Evolutionary conservation across 2,888 invertebrate species (phyloP), one percentile per base, ranked within the genome.

Genomic region (Amphimallon solstitiale): DNA sequence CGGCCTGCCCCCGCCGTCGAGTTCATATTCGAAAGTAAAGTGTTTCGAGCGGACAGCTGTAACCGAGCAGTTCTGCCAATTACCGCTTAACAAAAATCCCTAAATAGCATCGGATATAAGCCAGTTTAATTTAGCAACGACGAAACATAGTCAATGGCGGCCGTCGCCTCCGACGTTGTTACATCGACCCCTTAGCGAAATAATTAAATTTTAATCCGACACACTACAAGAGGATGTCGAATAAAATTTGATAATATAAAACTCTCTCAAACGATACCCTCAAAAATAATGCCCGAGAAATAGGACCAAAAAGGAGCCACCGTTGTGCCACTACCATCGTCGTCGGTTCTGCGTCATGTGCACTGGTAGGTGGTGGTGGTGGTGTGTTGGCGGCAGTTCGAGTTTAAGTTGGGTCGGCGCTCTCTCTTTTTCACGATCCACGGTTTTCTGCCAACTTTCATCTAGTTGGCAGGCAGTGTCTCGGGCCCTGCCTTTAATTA

Each of bases 401-500:
- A 59, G 56, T 49, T 62, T 62, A 61, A 61, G 61, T 61, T 48
- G 48, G 45, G 54, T 64, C 63, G 52, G 45, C 66, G 63, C 61
- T 75, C 71, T 29, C 29, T 71, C 72, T 70, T 70, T 73, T 71
- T 62, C 71, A 40, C 69, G 68, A 73, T 75, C 72, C 72, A 73
- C 75, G 78, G 75, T 78, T 79, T 79, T 78, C 75, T 69, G 73
- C 72, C 72, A 75, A 75, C 75, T 77, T 78, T 77, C 78, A 76
- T 79, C 78, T 78, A 79, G 78, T 76, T 77, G 77, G 65, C 45
- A 29, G 43, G 72, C 77, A 77, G 76, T 78, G 77, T 80, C 78
- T 79, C 76, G 76, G 79, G 78, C 80, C 79, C 79, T 80, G 80
- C 90, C 90, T 91, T 91, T 91, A 91, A 91, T 91, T 91, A 91